Conservation (phyloP, 2,113 vertebrate genomes). For the Willisornis vidua region DNA sequence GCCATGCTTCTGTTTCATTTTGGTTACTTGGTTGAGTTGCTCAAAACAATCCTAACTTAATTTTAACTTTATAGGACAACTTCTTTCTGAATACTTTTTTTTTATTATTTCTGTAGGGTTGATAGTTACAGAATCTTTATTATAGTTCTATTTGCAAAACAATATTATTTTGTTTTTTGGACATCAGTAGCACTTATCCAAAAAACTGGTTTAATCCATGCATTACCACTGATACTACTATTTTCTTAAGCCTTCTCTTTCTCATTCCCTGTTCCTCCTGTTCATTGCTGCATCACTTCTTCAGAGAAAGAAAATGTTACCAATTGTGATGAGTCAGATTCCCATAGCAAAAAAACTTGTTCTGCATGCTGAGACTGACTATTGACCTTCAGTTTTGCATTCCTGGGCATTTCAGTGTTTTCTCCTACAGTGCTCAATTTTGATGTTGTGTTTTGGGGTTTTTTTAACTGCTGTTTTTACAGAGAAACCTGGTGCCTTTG, state of each 20-base stretch:
- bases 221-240: background rate
- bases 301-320: background rate
- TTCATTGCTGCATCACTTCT: background rate
- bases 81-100: background rate
- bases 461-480: background rate
- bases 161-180: background rate
- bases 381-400: background rate
- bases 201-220: background rate
- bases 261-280: background rate
- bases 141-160: background rate
- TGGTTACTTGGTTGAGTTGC: fast-evolving
- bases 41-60: background rate
- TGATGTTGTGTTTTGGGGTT: background rate
- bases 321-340: background rate
- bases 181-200: background rate
- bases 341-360: background rate
- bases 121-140: background rate
- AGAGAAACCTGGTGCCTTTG: background rate
- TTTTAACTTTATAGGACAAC: background rate
- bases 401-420: background rate
- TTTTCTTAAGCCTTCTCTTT: background rate
- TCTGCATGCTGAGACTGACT: background rate
- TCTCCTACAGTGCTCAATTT: background rate
- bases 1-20: background rate
- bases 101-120: background rate